phyloP scores from a whole-genome alignment of 2,888 invertebrate species.

The Copidosoma aretas region DNA sequence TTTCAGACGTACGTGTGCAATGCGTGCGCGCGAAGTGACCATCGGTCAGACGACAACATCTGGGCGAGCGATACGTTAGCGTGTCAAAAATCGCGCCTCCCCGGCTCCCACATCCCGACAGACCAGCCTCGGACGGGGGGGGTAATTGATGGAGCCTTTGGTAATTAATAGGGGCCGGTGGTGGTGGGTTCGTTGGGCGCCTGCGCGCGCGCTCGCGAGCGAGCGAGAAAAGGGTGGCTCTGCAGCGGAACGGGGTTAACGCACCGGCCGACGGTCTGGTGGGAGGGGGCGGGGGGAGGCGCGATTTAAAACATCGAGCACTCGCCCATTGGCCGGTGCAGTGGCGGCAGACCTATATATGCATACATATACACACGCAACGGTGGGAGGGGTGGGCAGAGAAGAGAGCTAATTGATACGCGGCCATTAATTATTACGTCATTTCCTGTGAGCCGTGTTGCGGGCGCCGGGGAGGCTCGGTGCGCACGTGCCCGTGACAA shows the following conservation, averaged over 20 bases:
- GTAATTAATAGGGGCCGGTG: slow-evolving; percentile 58
- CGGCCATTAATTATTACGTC: slow-evolving; percentile 60
- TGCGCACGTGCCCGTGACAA: slow-evolving; percentile 33
- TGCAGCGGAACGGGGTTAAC: slow-evolving; percentile 40
- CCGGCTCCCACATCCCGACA: neutral
- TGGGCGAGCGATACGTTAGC: slow-evolving; percentile 60
- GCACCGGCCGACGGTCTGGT: neutral
- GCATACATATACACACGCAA: no score
- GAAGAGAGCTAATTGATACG: slow-evolving; percentile 58
- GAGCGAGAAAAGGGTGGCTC: neutral
- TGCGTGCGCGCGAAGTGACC: no score
- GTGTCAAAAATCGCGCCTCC: slow-evolving; percentile 57
- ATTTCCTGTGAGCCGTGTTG: slow-evolving; percentile 40
- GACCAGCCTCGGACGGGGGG: slow-evolving; percentile 32
- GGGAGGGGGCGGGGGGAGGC: slow-evolving; percentile 18
- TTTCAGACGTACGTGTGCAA: no score
- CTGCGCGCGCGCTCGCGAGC: neutral
- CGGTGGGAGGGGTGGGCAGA: no score
- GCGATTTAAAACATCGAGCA: slow-evolving; percentile 56
- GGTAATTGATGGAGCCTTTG: slow-evolving; percentile 60
- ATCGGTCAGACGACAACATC: slow-evolving; percentile 56
- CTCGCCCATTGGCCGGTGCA: slow-evolving; percentile 42
- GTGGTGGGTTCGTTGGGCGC: slow-evolving; percentile 21
- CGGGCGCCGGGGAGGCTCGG: slow-evolving; percentile 3
- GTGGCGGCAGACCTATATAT: no score